Percentiles rank a stretch among this genome's conserved stretches.
Evolutionary conservation across 2,888 invertebrate species (phyloP).

Genomic region (Cynaeus angustus): DNA sequence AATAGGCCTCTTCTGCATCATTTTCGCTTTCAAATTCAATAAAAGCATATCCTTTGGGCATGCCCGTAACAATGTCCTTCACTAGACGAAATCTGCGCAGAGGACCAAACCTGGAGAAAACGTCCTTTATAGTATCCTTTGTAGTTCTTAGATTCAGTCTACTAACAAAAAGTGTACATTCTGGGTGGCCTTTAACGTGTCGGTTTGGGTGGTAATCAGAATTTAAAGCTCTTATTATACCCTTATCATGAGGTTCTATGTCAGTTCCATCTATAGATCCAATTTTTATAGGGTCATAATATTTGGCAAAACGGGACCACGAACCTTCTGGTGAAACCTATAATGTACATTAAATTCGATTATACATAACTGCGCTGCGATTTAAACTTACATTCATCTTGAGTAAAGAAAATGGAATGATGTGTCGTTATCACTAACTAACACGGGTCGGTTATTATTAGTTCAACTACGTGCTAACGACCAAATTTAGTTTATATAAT

Average conservation of each 20-base stretch:
- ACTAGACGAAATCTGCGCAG: conserved; percentile 79
- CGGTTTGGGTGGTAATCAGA: conserved; percentile 80
- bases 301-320: conserved; percentile 76
- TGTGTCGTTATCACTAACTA: no score
- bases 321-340: conserved; percentile 24
- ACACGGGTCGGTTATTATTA: no score
- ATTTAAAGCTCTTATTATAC: conserved; percentile 80
- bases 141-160: conserved; percentile 81
- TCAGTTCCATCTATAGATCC: conserved; percentile 94
- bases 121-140: conserved; percentile 74
- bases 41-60: conserved; percentile 89
- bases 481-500: no score
- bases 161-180: conserved; percentile 84
- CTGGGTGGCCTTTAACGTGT: conserved; percentile 80
- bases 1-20: conserved; percentile 78
- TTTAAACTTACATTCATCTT: conserved; percentile 14
- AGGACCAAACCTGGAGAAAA: conserved; percentile 80
- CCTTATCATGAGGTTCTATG: conserved; percentile 86
- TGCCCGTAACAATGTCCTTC: conserved; percentile 85
- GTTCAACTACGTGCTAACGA: no score
- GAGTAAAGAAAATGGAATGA: no score
- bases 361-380: no score
- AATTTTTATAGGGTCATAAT: conserved; percentile 86
- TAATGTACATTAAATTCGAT: not conserved
- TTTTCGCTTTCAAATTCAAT: conserved; percentile 82